These are phyloP conservation scores for Gobio gobio DNA, from an alignment of 2,113 vertebrate genomes.

Conservation along the genomic window DNA sequence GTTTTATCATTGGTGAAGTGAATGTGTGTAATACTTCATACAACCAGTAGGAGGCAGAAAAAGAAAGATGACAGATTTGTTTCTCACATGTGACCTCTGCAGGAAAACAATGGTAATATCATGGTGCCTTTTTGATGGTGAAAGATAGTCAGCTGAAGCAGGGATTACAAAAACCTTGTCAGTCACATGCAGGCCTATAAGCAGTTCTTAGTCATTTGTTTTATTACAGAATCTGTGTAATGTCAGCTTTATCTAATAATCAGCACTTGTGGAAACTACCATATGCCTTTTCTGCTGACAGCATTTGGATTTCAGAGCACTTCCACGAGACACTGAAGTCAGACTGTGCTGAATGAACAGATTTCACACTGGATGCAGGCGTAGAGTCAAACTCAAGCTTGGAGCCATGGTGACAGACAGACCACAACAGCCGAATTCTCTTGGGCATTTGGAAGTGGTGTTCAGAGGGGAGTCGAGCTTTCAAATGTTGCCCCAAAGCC, in stretches of 20 bases:
- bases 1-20: too few relatives aligned
- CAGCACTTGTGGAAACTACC: constrained; percentile 18
- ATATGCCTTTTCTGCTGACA: background rate
- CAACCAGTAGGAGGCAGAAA: background rate
- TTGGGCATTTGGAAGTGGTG: background rate
- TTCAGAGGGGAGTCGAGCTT: constrained; percentile 37
- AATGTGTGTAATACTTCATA: too few relatives aligned
- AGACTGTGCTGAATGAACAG: background rate
- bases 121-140: background rate
- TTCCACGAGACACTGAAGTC: background rate
- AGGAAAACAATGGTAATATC: background rate
- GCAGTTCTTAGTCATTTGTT: too few relatives aligned
- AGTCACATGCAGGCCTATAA: background rate
- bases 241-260: background rate
- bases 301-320: background rate
- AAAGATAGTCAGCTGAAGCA: background rate
- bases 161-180: background rate
- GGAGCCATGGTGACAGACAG: constrained; percentile 45
- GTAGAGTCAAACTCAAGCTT: constrained; percentile 21
- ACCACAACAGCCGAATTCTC: constrained; percentile 6
- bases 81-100: background rate
- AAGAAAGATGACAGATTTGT: background rate
- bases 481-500: constrained; percentile 43
- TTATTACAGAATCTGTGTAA: background rate
- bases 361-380: constrained; percentile 15